phyloP scores from a whole-genome alignment of 2,888 invertebrate genomes.

The Entomobrya proxima region DNA sequence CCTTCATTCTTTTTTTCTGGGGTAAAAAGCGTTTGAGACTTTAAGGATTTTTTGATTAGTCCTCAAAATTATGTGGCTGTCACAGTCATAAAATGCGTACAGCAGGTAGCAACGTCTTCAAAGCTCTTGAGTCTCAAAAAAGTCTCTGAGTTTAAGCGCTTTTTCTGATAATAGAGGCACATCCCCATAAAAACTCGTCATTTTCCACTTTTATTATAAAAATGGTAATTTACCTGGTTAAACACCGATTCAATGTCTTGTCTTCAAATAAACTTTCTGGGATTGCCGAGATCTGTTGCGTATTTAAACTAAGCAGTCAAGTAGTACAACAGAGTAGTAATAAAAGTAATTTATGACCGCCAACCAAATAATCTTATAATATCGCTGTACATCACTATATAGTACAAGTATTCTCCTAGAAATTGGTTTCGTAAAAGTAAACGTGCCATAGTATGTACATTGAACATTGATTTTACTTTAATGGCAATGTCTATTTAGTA shows the following conservation, averaged over 20 bases:
- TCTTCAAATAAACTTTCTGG: not conserved
- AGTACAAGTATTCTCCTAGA: not conserved
- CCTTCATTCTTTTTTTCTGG: slow-evolving; percentile 15
- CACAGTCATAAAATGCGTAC: slow-evolving; percentile 61
- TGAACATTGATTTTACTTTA: not conserved
- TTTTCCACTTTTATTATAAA: slow-evolving; percentile 27
- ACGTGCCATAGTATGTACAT: not conserved
- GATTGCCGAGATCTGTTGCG: not conserved
- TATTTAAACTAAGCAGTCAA: not conserved
- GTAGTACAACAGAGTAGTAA: not conserved
- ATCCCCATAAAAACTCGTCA: not conserved
- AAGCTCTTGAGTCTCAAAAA: slow-evolving; percentile 6
- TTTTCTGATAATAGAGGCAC: not conserved
- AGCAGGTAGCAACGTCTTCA: slow-evolving; percentile 63
- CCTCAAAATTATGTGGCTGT: slow-evolving; percentile 56
- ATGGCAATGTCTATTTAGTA: not conserved
- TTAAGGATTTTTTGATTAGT: slow-evolving; percentile 36
- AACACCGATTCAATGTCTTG: slow-evolving; percentile 21
- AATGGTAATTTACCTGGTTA: slow-evolving; percentile 41
- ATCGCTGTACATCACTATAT: not conserved
- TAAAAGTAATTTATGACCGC: slow-evolving; percentile 39
- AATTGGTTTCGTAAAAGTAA: not conserved
- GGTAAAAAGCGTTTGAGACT: slow-evolving; percentile 59
- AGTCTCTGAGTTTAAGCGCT: not conserved
- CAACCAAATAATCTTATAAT: not conserved